These are phyloP conservation scores for Dreissena rostriformis DNA, from an alignment of 1,140 invertebrate species.

Conservation along the genomic window DNA sequence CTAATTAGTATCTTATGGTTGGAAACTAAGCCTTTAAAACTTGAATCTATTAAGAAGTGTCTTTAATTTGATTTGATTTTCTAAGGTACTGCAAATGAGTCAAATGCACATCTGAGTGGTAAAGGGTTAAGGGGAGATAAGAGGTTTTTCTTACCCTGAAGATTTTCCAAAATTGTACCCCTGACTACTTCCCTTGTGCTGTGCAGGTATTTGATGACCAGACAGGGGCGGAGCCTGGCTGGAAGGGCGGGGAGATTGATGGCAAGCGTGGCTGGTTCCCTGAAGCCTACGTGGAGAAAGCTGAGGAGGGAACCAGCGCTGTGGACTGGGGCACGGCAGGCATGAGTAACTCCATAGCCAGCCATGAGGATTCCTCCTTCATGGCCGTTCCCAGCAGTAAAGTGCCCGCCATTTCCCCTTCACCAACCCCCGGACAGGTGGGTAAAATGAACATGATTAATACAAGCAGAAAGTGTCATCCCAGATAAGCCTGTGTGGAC, in stretches of 20 bases:
- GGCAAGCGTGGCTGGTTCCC: constrained; percentile 98
- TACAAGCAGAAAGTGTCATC: no score
- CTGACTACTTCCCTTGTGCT: constrained; percentile 40
- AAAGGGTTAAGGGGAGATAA: no score
- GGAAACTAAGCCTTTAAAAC: no score
- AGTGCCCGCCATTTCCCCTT: constrained; percentile 56
- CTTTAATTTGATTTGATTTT: no score
- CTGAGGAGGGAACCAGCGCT: constrained; percentile 55
- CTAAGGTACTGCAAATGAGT: no score
- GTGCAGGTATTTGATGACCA: constrained; percentile 90
- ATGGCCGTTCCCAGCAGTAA: constrained; percentile 43
- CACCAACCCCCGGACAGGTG: constrained; percentile 70
- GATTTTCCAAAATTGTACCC: no score
- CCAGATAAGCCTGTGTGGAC: no score
- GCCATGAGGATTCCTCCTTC: constrained; percentile 58
- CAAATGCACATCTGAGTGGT: no score
- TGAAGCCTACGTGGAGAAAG: constrained; percentile 92
- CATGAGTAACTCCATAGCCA: not conserved
- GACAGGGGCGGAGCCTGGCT: constrained; percentile 95
- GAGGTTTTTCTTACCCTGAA: no score
- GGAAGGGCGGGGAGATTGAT: constrained; percentile 93
- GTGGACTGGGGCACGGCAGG: not conserved
- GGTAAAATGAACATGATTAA: not conserved
- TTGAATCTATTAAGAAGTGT: no score
- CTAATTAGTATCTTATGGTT: no score